Percentiles rank a stretch among this genome's conserved stretches.
Conservation (phyloP, 2,888 invertebrate genomes). For the Trileptium ribeirensis region DNA sequence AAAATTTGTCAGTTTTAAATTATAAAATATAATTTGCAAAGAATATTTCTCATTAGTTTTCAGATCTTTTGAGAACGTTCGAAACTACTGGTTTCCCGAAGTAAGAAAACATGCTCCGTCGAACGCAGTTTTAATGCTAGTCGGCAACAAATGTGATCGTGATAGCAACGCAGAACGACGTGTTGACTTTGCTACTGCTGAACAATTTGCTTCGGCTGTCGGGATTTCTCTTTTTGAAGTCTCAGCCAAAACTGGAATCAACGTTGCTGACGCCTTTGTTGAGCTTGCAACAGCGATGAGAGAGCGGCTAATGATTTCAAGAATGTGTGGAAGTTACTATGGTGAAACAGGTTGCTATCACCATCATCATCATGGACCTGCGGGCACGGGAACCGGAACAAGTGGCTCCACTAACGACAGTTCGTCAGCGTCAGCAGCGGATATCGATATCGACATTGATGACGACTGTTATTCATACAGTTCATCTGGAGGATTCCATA, state of each 20-base stretch:
- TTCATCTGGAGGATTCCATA: conserved; percentile 51
- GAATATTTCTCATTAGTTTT: no score
- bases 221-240: conserved; percentile 51
- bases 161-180: no score
- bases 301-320: conserved; percentile 39
- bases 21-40: no score
- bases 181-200: conserved; percentile 24
- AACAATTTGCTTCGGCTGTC: conserved; percentile 42
- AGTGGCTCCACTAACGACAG: no score
- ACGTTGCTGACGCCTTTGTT: conserved; percentile 48
- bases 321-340: not conserved
- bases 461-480: no score
- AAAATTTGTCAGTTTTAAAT: no score
- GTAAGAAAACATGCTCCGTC: conserved; percentile 48
- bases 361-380: no score
- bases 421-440: no score
- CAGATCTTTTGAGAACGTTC: conserved; percentile 44
- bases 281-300: conserved; percentile 48
- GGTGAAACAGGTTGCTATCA: no score
- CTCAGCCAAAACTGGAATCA: conserved; percentile 50
- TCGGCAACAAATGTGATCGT: conserved; percentile 50
- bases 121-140: conserved; percentile 50
- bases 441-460: no score
- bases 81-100: conserved; percentile 49
- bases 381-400: no score